These are phyloP conservation scores for Pyxicephalus adspersus DNA, from an alignment of 2,113 vertebrate species.

Conservation along the genomic window DNA sequence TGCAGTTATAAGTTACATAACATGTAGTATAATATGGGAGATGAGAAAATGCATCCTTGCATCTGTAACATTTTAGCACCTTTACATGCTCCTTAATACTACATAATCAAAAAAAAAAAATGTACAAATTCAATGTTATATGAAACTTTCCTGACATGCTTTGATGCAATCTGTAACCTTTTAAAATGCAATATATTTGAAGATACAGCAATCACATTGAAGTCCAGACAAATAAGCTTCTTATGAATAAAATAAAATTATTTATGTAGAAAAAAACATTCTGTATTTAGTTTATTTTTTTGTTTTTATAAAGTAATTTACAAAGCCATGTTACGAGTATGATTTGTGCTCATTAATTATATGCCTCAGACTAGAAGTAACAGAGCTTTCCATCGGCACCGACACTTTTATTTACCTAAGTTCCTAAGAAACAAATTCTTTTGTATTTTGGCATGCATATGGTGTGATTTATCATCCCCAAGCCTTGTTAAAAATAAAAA, in stretches of 20 bases:
- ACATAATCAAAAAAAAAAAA: not conserved
- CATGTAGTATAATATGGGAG: too few species aligned
- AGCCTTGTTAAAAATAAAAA: not conserved
- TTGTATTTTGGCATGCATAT: slow-evolving; percentile 6
- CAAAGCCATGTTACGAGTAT: slow-evolving; percentile 28
- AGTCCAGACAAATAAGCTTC: slow-evolving; percentile 9
- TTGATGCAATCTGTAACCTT: slow-evolving; percentile 23
- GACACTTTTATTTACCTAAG: not conserved
- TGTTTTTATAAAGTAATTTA: slow-evolving; percentile 16
- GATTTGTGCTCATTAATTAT: slow-evolving; percentile 20
- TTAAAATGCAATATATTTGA: slow-evolving; percentile 24
- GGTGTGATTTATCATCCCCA: not conserved
- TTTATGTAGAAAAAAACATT: slow-evolving; percentile 4
- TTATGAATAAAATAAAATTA: slow-evolving; percentile 32
- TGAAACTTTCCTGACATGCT: not conserved
- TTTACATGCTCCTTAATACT: not conserved
- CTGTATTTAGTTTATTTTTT: slow-evolving; percentile 7
- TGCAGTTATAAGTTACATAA: too few species aligned
- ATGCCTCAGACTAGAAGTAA: not conserved
- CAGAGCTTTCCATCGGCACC: not conserved
- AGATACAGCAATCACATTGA: slow-evolving; percentile 17
- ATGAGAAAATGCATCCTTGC: too few species aligned
- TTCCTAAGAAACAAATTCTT: not conserved
- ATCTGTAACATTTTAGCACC: not conserved
- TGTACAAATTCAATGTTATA: not conserved